phyloP scores from a whole-genome alignment of 2,797 vertebrate genomes.

The Enteromius fasciolatus region DNA sequence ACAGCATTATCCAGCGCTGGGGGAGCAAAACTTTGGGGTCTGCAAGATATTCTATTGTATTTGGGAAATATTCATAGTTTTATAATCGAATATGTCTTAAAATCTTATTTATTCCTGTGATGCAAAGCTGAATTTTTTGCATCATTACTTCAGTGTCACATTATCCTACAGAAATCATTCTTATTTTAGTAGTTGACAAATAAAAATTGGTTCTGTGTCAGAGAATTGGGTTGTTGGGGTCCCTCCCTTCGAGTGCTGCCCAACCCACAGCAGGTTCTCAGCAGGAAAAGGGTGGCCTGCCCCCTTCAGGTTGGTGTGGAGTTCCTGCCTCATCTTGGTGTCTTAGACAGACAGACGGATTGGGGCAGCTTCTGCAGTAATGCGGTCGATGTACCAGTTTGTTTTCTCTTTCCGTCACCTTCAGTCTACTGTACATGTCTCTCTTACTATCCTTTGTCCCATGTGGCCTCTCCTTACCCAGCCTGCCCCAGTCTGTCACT shows the following conservation, averaged over 20 bases:
- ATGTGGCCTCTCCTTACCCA: not conserved
- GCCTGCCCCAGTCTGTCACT: constrained; percentile 14
- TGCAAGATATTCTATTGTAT: not conserved
- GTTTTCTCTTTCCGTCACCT: not conserved
- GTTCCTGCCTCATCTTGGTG: no score
- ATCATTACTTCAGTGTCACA: not conserved
- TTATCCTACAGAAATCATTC: not conserved
- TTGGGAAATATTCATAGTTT: not conserved
- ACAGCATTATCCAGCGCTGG: not conserved
- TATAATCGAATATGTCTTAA: not conserved
- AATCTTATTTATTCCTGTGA: not conserved
- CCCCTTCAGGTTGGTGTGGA: no score
- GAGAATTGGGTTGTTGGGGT: no score
- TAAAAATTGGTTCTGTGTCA: no score
- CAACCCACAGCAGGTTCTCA: no score
- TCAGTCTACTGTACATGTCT: constrained; percentile 2
- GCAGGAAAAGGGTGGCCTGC: no score
- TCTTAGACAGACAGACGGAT: no score
- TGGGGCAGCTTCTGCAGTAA: no score
- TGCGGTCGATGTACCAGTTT: not conserved
- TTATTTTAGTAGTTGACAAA: no score
- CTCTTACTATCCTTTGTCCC: not conserved
- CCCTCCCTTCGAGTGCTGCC: no score
- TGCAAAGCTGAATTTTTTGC: not conserved
- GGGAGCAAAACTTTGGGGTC: not conserved